A percentile compares a stretch with the other conserved stretches of the same genome.
Evolutionary conservation across 2,113 vertebrate genomes (phyloP).

Genomic region (Psilopogon haemacephalus): DNA sequence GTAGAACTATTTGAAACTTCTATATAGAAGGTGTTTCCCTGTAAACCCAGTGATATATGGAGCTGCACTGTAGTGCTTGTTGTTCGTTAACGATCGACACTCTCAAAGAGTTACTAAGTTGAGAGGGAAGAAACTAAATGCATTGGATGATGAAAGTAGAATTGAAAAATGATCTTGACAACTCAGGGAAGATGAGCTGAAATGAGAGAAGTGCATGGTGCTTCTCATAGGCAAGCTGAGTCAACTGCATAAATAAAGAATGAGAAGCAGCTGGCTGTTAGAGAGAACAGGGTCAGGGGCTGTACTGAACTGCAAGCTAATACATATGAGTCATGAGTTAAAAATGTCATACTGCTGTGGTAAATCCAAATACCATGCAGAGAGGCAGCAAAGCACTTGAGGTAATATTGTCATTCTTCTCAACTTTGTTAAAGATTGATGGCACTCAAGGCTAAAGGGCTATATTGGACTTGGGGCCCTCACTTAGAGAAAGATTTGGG

Average conservation of each 20-base stretch:
- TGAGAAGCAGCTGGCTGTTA: conserved; percentile 46
- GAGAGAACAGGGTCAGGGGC: conserved; percentile 39
- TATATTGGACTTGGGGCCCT: background rate
- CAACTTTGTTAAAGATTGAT: background rate
- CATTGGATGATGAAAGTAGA: background rate
- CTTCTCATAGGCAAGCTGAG: conserved; percentile 18
- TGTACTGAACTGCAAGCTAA: conserved; percentile 14
- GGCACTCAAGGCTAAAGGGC: background rate
- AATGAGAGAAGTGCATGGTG: background rate
- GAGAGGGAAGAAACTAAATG: background rate
- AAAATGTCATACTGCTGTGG: conserved; percentile 33
- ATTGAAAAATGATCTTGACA: background rate
- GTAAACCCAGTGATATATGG: background rate
- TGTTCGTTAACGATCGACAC: background rate
- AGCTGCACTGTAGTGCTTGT: background rate
- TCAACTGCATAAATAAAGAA: conserved; percentile 52
- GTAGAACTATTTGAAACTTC: background rate
- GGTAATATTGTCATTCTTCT: background rate
- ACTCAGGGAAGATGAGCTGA: background rate
- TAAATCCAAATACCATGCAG: conserved; percentile 9
- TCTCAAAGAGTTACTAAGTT: background rate
- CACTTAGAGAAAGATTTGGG: background rate
- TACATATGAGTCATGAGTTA: conserved; percentile 39
- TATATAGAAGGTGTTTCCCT: background rate
- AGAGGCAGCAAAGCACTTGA: background rate